These are phyloP conservation scores for Ecdyonurus torrentis DNA, from an alignment of 2,888 invertebrate genomes.

Conservation along the genomic window DNA sequence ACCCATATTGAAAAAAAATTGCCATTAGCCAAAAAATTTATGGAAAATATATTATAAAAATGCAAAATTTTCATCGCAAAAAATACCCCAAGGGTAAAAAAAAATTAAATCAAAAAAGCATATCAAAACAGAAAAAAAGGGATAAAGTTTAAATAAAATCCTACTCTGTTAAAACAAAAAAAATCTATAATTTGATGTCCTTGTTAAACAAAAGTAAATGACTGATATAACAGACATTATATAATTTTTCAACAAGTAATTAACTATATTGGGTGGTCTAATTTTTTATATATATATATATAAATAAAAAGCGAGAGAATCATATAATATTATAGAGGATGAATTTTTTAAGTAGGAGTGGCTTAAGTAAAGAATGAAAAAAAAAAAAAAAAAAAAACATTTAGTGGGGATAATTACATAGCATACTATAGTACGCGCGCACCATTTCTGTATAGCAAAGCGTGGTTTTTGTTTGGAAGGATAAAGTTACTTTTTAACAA, in stretches of 20 bases:
- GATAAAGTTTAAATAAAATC: no score
- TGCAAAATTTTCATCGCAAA: no score
- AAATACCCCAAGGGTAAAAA: no score
- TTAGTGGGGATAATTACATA: neutral
- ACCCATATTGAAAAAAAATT: no score
- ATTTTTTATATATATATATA: neutral
- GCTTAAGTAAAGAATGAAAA: neutral
- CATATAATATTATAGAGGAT: neutral
- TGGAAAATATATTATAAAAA: no score
- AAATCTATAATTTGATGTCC: neutral
- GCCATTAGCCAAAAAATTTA: no score
- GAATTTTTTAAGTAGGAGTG: neutral
- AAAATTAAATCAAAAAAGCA: no score
- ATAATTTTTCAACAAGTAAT: neutral
- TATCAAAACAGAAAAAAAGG: no score
- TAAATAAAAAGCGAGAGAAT: neutral
- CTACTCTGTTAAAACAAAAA: no score
- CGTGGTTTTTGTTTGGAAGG: no score
- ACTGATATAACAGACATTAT: neutral
- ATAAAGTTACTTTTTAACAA: no score
- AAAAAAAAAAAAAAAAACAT: neutral
- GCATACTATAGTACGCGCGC: neutral
- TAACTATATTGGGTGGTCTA: neutral
- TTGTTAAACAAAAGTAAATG: no score
- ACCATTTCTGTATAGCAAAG: neutral